Evolutionary conservation across 1,140 invertebrate genomes (phyloP), one percentile per base, ranked within the genome.

Genomic region (Drosophila littoralis): DNA sequence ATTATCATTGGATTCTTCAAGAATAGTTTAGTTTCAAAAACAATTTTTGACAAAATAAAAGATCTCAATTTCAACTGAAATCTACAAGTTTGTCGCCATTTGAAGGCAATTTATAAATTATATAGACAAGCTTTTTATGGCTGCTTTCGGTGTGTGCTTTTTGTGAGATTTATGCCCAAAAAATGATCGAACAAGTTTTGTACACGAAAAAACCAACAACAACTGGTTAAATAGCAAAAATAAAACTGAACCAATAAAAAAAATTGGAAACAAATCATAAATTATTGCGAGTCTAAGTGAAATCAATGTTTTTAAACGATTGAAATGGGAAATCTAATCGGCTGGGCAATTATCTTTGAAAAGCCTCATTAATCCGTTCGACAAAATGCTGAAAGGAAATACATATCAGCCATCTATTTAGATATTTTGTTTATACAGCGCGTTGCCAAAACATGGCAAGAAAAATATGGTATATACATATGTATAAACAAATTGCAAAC

Each of bases 361-460:
- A 75, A 70, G 74, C 48, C 77, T 71, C 81, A 84, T 84, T 85
- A 77, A 78, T 68, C 72, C 64, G 55, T 40, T 50, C 22, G 46
- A 48, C 59, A 50, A 67, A 50, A 45, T 28, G 66, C 22, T 68
- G 35, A 50, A 52, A 66, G 74, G 61, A 76, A 83, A 70, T 58
- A 42, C 52, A 74, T 52, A 73, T 48, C 42, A 67, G 52, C 17
- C 35, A 70, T 65, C 17, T 45, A 54, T 60, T 60, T 68, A 64
- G 42, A 66, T 59, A 46, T 65, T 28, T 85, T 84, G 81, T 84
- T 84, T 84, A 84, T 67, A 67, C 64, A 77, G 42, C 57, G 51
- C 64, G 81, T 60, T 84, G 81, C 81, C 77, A 85, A 85, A 70
- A 73, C 67, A 45, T 40, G 58, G 36, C 66, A 43, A 43, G 58